These are phyloP conservation scores for Myoxocephalus aenaeus DNA, from an alignment of 2,797 vertebrate genomes.

Conservation along the genomic window DNA sequence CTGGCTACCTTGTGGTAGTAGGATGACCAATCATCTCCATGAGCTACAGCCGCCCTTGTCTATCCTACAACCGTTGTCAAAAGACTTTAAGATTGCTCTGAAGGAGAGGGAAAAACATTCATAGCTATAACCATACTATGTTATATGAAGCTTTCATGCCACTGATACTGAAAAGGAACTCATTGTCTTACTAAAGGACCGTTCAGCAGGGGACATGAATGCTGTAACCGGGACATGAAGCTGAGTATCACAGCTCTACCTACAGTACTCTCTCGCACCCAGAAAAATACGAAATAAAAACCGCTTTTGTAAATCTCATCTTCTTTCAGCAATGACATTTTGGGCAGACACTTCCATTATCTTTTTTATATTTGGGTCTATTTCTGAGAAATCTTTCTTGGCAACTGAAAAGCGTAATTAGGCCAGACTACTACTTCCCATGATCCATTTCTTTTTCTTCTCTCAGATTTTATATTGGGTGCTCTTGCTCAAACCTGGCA, in stretches of 20 bases:
- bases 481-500: constrained; percentile 58
- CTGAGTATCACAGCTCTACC: neutral
- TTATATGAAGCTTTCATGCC: neutral
- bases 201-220: neutral
- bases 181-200: constrained; percentile 1
- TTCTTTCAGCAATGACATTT: constrained; percentile 31
- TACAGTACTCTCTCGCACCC: neutral
- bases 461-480: constrained; percentile 37
- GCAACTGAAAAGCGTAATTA: constrained; percentile 63
- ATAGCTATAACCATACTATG: neutral
- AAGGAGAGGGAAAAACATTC: neutral
- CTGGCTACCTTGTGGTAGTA: too few species aligned
- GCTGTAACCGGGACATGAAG: neutral
- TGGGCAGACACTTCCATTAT: constrained; percentile 46
- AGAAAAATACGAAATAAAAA: constrained; percentile 23
- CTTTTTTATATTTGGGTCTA: constrained; percentile 44
- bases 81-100: constrained; percentile 22
- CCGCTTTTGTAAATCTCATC: constrained; percentile 14
- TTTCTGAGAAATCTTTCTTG: constrained; percentile 63
- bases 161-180: neutral
- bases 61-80: constrained; percentile 9
- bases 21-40: too few species aligned
- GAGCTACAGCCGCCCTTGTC: constrained; percentile 9
- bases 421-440: constrained; percentile 46
- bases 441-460: constrained; percentile 42